Conservation (phyloP, 2,797 vertebrate genomes). For the Odontamblyopus rebecca region DNA sequence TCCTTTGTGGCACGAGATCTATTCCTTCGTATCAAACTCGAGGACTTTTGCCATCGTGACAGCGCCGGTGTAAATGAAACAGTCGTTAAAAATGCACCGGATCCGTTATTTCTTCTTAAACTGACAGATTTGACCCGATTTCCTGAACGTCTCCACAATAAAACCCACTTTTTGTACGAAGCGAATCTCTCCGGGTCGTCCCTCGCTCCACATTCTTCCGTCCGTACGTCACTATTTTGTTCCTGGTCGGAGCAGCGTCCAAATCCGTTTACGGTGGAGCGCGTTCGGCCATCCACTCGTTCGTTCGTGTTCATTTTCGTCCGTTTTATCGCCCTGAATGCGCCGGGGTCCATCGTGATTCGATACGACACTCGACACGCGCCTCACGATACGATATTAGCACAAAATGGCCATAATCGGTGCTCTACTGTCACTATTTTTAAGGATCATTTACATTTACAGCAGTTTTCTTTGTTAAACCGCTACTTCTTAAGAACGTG, state of each 20-base stretch:
- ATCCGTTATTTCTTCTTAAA: not conserved
- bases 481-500: no score
- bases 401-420: no score
- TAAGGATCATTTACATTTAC: no score
- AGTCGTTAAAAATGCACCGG: not conserved
- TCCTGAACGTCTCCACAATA: not conserved
- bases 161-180: not conserved
- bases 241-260: not conserved
- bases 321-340: slow-evolving; percentile 3
- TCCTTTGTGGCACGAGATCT: no score
- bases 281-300: not conserved
- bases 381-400: no score
- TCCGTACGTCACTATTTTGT: not conserved
- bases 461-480: no score
- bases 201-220: not conserved
- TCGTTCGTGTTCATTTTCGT: not conserved
- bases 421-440: no score
- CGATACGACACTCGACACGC: no score
- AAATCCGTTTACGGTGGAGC: not conserved
- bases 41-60: no score
- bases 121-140: not conserved
- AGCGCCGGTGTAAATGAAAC: not conserved
- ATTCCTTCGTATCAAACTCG: no score
- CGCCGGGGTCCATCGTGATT: no score
- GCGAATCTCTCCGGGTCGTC: not conserved